Conservation (phyloP, 2,888 invertebrate genomes). For the Tortricodes alternella region DNA sequence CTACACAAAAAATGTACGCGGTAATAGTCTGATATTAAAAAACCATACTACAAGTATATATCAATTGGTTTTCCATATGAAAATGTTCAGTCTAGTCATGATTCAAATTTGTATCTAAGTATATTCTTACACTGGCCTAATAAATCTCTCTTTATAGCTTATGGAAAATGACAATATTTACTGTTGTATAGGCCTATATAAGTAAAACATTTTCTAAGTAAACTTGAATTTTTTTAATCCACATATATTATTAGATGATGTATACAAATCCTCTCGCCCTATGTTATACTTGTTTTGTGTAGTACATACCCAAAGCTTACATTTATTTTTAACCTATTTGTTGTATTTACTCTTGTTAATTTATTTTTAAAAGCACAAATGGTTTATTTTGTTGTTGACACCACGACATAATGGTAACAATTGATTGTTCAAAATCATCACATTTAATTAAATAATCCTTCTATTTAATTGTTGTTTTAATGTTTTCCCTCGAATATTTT, state of each 20-base stretch:
- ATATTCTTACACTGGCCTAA: constrained; percentile 51
- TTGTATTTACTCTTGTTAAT: constrained; percentile 80
- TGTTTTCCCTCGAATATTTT: neutral
- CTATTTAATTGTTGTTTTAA: constrained; percentile 57
- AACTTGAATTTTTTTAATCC: constrained; percentile 6
- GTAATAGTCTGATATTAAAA: constrained; percentile 46
- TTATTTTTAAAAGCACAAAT: constrained; percentile 80
- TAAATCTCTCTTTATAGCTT: constrained; percentile 38
- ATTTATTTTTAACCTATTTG: constrained; percentile 64
- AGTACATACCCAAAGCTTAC: constrained; percentile 48
- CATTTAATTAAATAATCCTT: constrained; percentile 81
- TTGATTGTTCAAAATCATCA: constrained; percentile 78
- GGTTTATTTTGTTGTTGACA: constrained; percentile 80
- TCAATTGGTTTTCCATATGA: constrained; percentile 10
- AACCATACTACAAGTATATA: neutral
- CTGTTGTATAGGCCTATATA: constrained; percentile 19
- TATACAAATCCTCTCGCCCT: constrained; percentile 69
- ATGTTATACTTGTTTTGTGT: constrained; percentile 66
- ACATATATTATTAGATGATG: constrained; percentile 34
- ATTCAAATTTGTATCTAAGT: constrained; percentile 50
- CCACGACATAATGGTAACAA: constrained; percentile 74
- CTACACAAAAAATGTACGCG: constrained; percentile 42
- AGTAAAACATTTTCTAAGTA: neutral
- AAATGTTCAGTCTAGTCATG: constrained; percentile 61
- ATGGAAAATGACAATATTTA: constrained; percentile 34